Evolutionary conservation across 1,140 invertebrate genomes (phyloP).

Genomic region (Platorchestia sp.): DNA sequence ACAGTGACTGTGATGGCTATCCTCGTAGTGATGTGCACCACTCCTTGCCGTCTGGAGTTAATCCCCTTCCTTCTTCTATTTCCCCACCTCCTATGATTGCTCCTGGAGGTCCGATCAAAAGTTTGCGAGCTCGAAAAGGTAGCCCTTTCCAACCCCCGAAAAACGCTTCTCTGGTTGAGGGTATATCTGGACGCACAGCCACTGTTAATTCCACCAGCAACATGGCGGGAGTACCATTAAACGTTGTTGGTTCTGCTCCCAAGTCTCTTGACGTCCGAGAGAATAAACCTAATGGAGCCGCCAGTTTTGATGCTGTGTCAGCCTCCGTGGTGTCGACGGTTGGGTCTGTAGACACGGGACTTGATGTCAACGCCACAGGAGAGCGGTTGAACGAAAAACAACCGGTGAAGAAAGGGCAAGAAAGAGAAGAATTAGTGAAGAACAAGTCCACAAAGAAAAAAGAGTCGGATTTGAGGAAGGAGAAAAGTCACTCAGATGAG

Average conservation of each 20-base stretch:
- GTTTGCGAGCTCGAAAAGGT: slow-evolving; percentile 22
- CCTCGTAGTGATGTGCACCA: neutral
- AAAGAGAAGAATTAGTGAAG: neutral
- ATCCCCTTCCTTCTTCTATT: neutral
- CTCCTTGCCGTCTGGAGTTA: neutral
- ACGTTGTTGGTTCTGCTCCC: too few species aligned
- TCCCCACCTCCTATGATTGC: neutral
- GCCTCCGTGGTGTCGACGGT: neutral
- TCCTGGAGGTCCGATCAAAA: neutral
- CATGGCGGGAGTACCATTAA: neutral
- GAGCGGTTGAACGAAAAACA: neutral
- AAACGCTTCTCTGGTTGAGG: neutral
- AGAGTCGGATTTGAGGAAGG: neutral
- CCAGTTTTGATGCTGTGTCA: neutral
- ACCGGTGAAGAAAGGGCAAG: neutral
- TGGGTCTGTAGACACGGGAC: neutral
- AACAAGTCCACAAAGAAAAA: neutral
- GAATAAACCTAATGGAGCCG: neutral
- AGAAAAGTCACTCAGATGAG: neutral
- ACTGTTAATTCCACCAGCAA: neutral
- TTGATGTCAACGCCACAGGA: neutral
- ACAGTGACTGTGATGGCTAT: neutral
- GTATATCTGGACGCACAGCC: neutral
- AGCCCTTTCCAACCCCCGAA: slow-evolving; percentile 22
- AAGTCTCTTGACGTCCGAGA: neutral